Percentiles rank a stretch among this genome's conserved stretches.
These are phyloP conservation scores for Mastigias papua DNA, from an alignment of 30 jellyfish, hydroid and myxozoan genomes.

Conservation along the genomic window DNA sequence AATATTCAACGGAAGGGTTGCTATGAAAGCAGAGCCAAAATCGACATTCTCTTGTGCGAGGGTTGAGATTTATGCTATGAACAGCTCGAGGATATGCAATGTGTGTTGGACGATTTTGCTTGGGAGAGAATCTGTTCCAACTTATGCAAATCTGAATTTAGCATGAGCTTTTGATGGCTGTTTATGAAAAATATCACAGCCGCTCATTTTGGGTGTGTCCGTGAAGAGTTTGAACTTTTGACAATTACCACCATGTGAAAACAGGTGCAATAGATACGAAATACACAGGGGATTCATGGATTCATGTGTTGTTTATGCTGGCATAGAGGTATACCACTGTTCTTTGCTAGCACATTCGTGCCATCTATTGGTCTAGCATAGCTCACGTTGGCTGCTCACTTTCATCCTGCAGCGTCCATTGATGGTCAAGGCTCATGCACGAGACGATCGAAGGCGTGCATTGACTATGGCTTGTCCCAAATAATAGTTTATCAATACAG, in stretches of 20 bases:
- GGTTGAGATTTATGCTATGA: too few relatives aligned
- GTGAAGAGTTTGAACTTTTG: background rate
- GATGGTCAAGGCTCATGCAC: constrained; percentile 60
- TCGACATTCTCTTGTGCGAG: too few relatives aligned
- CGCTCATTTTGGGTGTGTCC: background rate
- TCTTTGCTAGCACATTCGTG: too few relatives aligned
- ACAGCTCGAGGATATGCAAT: too few relatives aligned
- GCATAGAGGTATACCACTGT: constrained; percentile 2
- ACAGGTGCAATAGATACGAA: background rate
- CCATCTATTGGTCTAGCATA: background rate
- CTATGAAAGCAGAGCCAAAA: too few relatives aligned
- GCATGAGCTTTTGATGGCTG: background rate
- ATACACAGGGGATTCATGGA: background rate
- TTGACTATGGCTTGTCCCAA: constrained; percentile 48
- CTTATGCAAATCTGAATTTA: background rate
- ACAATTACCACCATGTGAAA: background rate
- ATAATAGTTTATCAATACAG: background rate
- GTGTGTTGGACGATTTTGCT: too few relatives aligned
- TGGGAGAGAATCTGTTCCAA: too few relatives aligned
- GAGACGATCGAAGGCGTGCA: constrained; percentile 62
- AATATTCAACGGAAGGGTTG: too few relatives aligned
- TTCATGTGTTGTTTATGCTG: background rate
- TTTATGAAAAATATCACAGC: background rate
- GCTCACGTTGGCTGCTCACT: constrained; percentile 49
- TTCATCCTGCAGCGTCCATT: constrained; percentile 61